These are phyloP conservation scores for Suillia variegata DNA, from an alignment of 2,888 invertebrate genomes.

Conservation along the genomic window DNA sequence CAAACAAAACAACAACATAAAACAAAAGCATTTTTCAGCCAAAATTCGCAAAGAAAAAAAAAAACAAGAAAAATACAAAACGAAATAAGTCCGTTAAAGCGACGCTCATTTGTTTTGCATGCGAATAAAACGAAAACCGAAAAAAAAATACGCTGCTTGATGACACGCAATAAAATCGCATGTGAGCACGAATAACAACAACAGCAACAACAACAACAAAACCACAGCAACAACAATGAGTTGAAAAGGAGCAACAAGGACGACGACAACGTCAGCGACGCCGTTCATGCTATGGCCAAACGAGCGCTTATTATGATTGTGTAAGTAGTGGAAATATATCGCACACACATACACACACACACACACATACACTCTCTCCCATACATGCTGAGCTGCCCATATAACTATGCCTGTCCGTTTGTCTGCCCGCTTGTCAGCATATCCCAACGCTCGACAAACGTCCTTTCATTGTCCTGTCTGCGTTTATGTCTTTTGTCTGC, in stretches of 20 bases:
- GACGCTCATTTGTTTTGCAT: neutral
- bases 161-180: conserved; percentile 54
- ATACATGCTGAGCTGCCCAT: too few species aligned
- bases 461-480: too few species aligned
- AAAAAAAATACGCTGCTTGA: neutral
- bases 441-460: too few species aligned
- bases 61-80: neutral
- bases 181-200: conserved; percentile 46
- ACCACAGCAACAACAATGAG: conserved; percentile 8
- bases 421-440: too few species aligned
- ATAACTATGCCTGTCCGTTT: neutral
- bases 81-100: too few species aligned
- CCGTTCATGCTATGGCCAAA: conserved; percentile 15
- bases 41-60: neutral
- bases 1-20: neutral
- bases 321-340: too few species aligned
- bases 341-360: conserved; percentile 10
- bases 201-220: conserved; percentile 5
- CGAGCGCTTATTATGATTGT: conserved; percentile 22
- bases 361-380: neutral
- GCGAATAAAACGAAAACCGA: too few species aligned
- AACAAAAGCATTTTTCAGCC: neutral
- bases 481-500: too few species aligned
- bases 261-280: conserved; percentile 1
- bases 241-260: neutral